Conservation (phyloP, 2,888 invertebrate genomes). For the Phyllotreta striolata region DNA sequence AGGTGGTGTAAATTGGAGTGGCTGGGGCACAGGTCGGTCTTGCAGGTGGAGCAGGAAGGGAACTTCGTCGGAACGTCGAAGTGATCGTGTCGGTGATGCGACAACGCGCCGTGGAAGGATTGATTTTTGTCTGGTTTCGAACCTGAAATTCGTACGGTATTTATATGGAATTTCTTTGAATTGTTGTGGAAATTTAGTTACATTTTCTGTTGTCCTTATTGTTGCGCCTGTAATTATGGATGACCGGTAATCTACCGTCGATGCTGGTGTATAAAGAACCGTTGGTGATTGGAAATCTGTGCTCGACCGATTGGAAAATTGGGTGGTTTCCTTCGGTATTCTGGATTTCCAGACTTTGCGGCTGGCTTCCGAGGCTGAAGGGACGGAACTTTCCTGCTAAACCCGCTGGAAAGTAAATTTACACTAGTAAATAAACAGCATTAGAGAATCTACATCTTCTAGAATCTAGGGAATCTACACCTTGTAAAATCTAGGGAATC, state of each 20-base stretch:
- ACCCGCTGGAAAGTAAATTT: slow-evolving; percentile 57
- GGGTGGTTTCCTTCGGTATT: slow-evolving; percentile 47
- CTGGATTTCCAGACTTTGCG: slow-evolving; percentile 56
- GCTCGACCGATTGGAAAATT: slow-evolving; percentile 61
- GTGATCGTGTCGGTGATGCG: slow-evolving; percentile 47
- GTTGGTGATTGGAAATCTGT: slow-evolving; percentile 68
- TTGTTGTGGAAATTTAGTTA: slow-evolving; percentile 39
- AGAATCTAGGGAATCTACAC: no score
- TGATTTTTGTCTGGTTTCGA: slow-evolving; percentile 44
- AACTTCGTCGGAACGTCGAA: slow-evolving; percentile 37
- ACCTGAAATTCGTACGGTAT: no score
- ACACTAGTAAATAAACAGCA: not conserved
- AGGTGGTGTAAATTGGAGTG: slow-evolving; percentile 54
- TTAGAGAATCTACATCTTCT: no score
- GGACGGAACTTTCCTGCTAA: slow-evolving; percentile 69
- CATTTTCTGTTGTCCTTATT: slow-evolving; percentile 53
- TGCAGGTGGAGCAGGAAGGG: slow-evolving; percentile 49
- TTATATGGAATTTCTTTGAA: no score
- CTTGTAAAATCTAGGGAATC: no score
- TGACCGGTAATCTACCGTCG: slow-evolving; percentile 64
- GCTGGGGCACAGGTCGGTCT: slow-evolving; percentile 51
- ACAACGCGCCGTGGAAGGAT: slow-evolving; percentile 53
- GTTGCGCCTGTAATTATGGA: slow-evolving; percentile 61
- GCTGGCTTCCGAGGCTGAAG: slow-evolving; percentile 60
- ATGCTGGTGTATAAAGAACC: slow-evolving; percentile 66